Evolutionary conservation across 2,113 vertebrate species (phyloP).

Genomic region (Phycodurus eques): DNA sequence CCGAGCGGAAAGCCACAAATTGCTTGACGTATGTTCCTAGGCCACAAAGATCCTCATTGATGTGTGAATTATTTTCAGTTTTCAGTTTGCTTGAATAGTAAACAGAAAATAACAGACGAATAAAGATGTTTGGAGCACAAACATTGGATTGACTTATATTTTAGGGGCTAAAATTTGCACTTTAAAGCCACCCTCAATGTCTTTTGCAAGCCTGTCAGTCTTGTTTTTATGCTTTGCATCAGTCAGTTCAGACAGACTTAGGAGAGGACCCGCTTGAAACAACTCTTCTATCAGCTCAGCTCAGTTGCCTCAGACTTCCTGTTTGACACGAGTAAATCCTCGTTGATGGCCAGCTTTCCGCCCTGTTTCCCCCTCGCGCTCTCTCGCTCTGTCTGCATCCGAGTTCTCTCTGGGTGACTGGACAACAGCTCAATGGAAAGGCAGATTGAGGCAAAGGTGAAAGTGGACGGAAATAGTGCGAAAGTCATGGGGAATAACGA

Average conservation of each 20-base stretch:
- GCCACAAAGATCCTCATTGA: not conserved
- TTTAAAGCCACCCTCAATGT: not conserved
- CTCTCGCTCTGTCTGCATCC: slow-evolving; percentile 30
- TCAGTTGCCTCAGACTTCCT: slow-evolving; percentile 68
- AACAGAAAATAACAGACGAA: not conserved
- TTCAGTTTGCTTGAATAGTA: not conserved
- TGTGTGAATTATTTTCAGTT: not conserved
- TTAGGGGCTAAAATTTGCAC: not conserved
- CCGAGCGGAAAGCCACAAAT: not conserved
- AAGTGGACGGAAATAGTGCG: slow-evolving; percentile 31
- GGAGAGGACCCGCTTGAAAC: slow-evolving; percentile 64
- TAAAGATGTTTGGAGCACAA: no score
- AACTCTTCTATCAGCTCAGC: slow-evolving; percentile 65
- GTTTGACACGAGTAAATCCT: slow-evolving; percentile 72
- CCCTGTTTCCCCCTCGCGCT: slow-evolving; percentile 39
- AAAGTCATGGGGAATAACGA: slow-evolving; percentile 30
- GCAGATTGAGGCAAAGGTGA: slow-evolving; percentile 58
- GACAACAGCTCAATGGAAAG: slow-evolving; percentile 37
- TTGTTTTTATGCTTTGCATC: not conserved
- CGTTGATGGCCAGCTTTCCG: slow-evolving; percentile 66
- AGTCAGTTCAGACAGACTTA: slow-evolving; percentile 55
- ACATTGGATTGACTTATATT: no score
- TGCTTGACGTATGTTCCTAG: not conserved
- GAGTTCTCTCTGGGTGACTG: slow-evolving; percentile 55
- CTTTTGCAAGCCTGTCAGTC: not conserved